phyloP scores from a whole-genome alignment of 2,888 invertebrate species.

The Drosophila villosipedis region DNA sequence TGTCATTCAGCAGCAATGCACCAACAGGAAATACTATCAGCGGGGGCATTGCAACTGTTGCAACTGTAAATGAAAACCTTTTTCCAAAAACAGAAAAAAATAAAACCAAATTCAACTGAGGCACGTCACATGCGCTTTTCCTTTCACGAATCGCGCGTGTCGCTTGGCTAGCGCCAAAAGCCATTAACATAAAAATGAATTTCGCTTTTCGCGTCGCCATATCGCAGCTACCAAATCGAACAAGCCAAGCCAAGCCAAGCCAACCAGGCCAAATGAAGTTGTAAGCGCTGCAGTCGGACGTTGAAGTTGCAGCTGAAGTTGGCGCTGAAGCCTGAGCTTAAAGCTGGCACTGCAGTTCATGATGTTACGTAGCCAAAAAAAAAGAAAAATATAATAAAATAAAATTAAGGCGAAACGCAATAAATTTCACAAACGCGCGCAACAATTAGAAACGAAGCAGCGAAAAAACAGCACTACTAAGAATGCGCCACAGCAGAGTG shows the following conservation, averaged over 20 bases:
- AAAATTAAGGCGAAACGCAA: slow-evolving; percentile 69
- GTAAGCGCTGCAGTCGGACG: slow-evolving; percentile 31
- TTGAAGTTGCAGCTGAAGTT: background rate
- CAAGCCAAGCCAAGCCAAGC: slow-evolving; percentile 12
- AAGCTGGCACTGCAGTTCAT: slow-evolving; percentile 25
- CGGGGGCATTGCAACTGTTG: slow-evolving; percentile 37
- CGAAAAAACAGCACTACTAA: slow-evolving; percentile 28
- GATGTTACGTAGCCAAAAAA: slow-evolving; percentile 57
- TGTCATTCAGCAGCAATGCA: slow-evolving; percentile 64
- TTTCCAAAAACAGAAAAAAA: slow-evolving; percentile 14
- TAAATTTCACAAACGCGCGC: slow-evolving; percentile 79
- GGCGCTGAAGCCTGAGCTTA: slow-evolving; percentile 3
- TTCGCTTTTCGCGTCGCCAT: slow-evolving; percentile 69
- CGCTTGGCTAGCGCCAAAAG: slow-evolving; percentile 65
- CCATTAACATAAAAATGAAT: slow-evolving; percentile 80
- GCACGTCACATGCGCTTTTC: slow-evolving; percentile 62
- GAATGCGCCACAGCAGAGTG: slow-evolving; percentile 19
- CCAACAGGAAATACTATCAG: slow-evolving; percentile 57
- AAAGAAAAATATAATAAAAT: slow-evolving; percentile 28
- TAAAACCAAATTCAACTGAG: slow-evolving; percentile 1
- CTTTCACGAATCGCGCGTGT: slow-evolving; percentile 73
- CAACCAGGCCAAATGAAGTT: slow-evolving; percentile 54
- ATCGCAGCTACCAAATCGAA: slow-evolving; percentile 73
- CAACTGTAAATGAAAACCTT: slow-evolving; percentile 55
- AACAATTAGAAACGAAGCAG: slow-evolving; percentile 78